Evolutionary conservation across 2,113 vertebrate species (phyloP).

Genomic region (Erythrocercus mccallii): DNA sequence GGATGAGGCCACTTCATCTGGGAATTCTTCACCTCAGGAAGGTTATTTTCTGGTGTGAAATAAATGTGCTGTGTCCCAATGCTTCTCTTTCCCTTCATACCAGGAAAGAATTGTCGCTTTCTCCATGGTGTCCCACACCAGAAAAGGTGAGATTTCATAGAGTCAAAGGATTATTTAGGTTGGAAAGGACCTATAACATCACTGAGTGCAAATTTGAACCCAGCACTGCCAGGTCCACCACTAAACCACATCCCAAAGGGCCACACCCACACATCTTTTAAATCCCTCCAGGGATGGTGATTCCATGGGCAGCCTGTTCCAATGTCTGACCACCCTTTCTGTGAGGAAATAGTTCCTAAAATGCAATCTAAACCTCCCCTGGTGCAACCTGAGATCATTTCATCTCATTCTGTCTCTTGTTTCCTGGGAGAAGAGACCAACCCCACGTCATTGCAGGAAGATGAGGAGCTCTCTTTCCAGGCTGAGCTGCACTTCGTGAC

Average conservation of each 20-base stretch:
- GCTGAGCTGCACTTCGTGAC: not conserved
- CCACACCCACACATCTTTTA: not conserved
- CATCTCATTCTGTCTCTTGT: rapidly evolving
- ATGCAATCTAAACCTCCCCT: not conserved
- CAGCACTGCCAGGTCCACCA: not conserved
- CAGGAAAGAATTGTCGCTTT: not conserved
- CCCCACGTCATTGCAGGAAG: rapidly evolving
- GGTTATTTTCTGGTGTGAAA: not conserved
- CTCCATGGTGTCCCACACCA: not conserved
- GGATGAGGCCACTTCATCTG: not conserved
- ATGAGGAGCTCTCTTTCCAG: not conserved
- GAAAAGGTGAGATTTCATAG: rapidly evolving
- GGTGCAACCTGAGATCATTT: not conserved
- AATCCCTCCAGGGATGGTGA: not conserved
- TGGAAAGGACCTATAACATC: not conserved
- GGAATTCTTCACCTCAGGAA: not conserved
- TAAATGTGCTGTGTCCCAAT: not conserved
- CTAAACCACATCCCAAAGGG: rapidly evolving
- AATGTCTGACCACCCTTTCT: not conserved
- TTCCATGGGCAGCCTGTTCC: not conserved
- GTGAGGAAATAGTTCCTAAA: not conserved
- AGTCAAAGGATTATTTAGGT: not conserved
- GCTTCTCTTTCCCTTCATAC: not conserved
- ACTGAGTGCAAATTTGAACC: not conserved
- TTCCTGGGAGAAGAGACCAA: no score